These are phyloP conservation scores for Aplysina aerophoba DNA, from an alignment of 37 sponge, comb jelly and placozoan genomes.

Conservation along the genomic window DNA sequence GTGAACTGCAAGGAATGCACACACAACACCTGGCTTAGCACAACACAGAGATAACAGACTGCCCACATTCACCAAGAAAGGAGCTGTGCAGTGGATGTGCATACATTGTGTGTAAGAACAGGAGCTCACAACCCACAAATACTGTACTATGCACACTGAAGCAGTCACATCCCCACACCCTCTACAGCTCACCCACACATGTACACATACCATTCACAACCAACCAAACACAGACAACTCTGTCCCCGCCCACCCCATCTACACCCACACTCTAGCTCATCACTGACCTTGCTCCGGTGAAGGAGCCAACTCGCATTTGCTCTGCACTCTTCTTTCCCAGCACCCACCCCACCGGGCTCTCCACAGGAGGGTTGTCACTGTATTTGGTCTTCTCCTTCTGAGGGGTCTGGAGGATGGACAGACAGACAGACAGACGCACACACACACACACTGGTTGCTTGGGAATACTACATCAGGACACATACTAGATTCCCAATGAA, in stretches of 20 bases:
- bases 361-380: conserved; percentile 93
- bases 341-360: conserved; percentile 96
- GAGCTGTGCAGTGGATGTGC: not conserved
- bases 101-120: not conserved
- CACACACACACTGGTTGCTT: conserved; percentile 16
- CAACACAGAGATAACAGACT: not conserved
- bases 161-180: too few species aligned
- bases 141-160: too few species aligned
- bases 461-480: too few species aligned
- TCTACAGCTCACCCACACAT: too few species aligned
- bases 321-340: conserved; percentile 53
- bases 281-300: too few species aligned
- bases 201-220: too few species aligned
- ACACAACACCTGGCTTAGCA: not conserved
- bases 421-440: not conserved
- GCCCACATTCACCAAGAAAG: not conserved
- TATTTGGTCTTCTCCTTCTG: conserved; percentile 94
- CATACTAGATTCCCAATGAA: too few species aligned
- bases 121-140: too few species aligned
- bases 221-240: too few species aligned
- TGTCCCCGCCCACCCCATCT: too few species aligned
- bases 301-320: not conserved
- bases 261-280: too few species aligned
- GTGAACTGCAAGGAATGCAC: not conserved
- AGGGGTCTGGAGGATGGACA: conserved; percentile 51